Evolutionary conservation across 1,140 invertebrate species (phyloP), one percentile per base, ranked within the genome.

Genomic region (Prorops nasuta): DNA sequence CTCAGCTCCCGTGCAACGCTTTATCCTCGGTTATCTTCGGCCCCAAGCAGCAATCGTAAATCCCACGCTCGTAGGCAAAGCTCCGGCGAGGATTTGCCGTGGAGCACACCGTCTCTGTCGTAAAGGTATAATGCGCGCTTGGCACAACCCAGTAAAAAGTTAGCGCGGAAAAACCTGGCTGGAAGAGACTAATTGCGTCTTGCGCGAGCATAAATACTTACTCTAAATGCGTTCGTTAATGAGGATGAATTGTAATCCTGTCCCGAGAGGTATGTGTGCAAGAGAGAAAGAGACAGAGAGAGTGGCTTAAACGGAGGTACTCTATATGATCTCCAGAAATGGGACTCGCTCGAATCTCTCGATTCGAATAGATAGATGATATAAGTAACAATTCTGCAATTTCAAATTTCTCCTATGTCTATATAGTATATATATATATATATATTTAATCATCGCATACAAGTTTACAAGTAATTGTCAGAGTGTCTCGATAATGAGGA

Each of bases 1-100:
- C n/a, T 28, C 24, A 6, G 4, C 24, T 28, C 10, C 10, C 24
- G 24, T 28, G 24, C 24, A 10, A 28, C 4, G 24, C 50, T 60
- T 45, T 54, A 57, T 62, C 59, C 57, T 47, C 41, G 50, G 44
- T 57, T 62, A 57, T 62, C 59, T 62, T 45, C 21, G 40, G 21
- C 28, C 6, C 38, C 15, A 8, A 20, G n/a, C 48, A 58, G 35
- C 42, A 61, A 61, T 63, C 55, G 55, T 63, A 58, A 62, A 62
- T 60, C 54, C 50, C 32, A 37, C 24, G 24, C 58, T 49, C 46
- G 47, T 22, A 43, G 47, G 32, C 44, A 16, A 56, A 49, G 43
- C 50, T 60, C 32, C 40, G 49, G n/a, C n/a, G n/a, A n/a, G n/a
- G n/a, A n/a, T n/a, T n/a, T n/a, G n/a, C n/a, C n/a, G n/a, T n/a